Evolutionary conservation across 2,113 vertebrate species (phyloP).

Genomic region (Hydrolagus affinis): DNA sequence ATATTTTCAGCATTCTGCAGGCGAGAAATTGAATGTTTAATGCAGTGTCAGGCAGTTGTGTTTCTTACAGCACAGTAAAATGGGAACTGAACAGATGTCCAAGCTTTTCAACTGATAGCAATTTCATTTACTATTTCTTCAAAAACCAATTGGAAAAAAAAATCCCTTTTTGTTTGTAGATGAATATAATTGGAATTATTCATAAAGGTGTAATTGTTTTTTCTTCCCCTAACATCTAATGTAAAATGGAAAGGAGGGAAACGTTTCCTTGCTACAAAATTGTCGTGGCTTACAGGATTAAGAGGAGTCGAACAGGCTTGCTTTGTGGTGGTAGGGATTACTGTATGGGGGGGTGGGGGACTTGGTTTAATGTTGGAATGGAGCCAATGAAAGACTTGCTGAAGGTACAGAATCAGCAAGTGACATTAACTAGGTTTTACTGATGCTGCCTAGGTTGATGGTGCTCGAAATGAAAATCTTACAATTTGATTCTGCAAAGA

Average conservation of each 20-base stretch:
- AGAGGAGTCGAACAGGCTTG: neutral
- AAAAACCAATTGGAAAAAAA: neutral
- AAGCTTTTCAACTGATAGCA: neutral
- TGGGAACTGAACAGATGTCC: neutral
- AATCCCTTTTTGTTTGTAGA: neutral
- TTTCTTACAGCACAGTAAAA: neutral
- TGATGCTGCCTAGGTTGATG: neutral
- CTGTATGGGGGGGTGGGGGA: neutral
- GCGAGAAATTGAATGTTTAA: neutral
- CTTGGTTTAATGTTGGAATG: neutral
- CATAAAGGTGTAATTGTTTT: neutral
- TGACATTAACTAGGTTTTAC: neutral
- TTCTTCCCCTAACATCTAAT: neutral
- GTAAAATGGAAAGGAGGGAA: neutral
- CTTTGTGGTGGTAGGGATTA: neutral
- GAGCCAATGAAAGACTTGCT: neutral
- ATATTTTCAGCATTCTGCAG: neutral
- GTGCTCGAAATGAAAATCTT: neutral
- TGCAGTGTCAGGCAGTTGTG: neutral
- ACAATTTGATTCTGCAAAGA: neutral
- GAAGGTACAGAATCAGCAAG: neutral
- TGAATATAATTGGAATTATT: neutral
- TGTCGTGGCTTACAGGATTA: neutral
- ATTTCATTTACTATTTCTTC: neutral
- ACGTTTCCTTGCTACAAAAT: neutral